Base-by-base conservation (phyloP, 2,113 vertebrate genomes). In the Meles meles region DNA sequence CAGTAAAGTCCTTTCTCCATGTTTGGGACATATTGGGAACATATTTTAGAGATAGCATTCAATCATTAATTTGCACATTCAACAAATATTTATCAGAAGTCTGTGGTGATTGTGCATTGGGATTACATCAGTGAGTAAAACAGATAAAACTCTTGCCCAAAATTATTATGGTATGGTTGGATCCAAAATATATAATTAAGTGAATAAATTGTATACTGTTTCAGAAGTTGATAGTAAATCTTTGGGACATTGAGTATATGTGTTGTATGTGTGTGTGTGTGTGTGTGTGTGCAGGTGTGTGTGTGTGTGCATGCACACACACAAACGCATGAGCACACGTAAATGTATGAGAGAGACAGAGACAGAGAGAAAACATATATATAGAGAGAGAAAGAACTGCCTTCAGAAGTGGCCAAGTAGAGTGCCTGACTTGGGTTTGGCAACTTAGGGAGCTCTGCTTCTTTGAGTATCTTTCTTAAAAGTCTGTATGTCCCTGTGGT, bases 221-320 rank as follows among this genome's bases (percentile, higher is more conserved):
- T 92, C 13, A 71, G 71, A 29, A 71, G 27, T 71, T 55, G n/a
- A 44, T 79, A 77, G 42, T 8, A 63, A 63, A 44, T 80, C 9
- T n/a, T 72, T 74, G 25, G 2, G 6, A 57, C 57, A 29, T 18
- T 84, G 17, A 67, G 34, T 59, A 2, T 84, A 47, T 18, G 5
- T 67, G 44, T 39, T n/a, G 21, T n/a, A 2, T 29, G 25, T 57
- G 17, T 12, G 0, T 7, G n/a, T n/a, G n/a, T n/a, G n/a, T 67
- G 57, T 77, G 47, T 72, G 49, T 71, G 42, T 67, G 55, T 47
- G 44, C 7, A 47, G 44, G 44, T 8, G 44, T 14, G 49, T 27
- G 6, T 20, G 23, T 42, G 10, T 7, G 0, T 14, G 57, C 12
- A 52, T 6, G 17, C 0, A 6, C 1, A 5, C 1, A 13, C 47